Evolutionary conservation across 1,140 invertebrate genomes (phyloP), one percentile per base, ranked within the genome.

Genomic region (Trichomalopsis sarcophagae): DNA sequence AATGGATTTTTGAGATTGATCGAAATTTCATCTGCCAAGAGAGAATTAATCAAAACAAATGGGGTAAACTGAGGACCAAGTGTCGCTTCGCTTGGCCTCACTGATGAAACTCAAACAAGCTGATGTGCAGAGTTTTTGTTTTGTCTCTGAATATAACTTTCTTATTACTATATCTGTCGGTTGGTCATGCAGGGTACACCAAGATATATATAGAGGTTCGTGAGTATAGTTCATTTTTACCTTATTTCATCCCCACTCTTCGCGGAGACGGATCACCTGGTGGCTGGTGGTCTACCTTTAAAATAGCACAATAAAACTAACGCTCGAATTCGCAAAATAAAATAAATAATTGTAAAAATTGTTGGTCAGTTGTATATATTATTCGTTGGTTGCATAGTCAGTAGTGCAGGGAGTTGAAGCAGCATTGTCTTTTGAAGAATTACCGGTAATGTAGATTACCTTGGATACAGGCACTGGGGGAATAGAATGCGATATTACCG

Each of bases 401-500:
- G 55, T 62, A 21, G 14, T 55, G 27, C n/a, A n/a, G n/a, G 50
- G 69, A 81, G 4, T 14, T 13, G 13, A 5, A 11, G 4, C n/a
- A 21, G 7, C 3, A 14, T 21, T 40, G 71, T 33, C 71, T 4
- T 17, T 17, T 50, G 11, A 4, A 3, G 3, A 62, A 62, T 62
- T 17, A 30, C 50, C 40, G 75, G 47, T 77, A 77, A 77, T 7
- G 75, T 77, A 77, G 75, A 27, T 14, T 50, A 40, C 36, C 36
- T 27, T 27, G 27, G 27, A 27, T 27, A 27, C 27, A 27, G 27
- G 27, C 27, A 27, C 27, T 27, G 27, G 1, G 27, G 27, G 0
- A 50, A 14, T 5, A 44, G 55, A 73, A 44, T 84, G 21, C 50
- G 17, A 73, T 55, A 62, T 80, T 33, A 84, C 6, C 30, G 77